Conservation (phyloP, 2,888 invertebrate genomes). For the Matsumyia berberina region DNA sequence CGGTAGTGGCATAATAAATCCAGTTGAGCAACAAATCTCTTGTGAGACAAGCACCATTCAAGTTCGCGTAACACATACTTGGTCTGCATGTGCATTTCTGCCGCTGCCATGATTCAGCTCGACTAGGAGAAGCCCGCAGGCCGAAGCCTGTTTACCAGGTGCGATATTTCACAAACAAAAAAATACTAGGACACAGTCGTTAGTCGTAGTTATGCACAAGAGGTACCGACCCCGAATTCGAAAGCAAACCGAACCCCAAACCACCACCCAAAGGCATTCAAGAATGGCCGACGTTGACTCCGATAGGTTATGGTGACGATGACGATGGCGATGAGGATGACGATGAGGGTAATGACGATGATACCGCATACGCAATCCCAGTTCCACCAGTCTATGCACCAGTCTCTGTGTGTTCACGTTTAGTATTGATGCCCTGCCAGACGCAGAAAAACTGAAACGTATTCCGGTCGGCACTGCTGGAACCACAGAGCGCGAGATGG, state of each 20-base stretch:
- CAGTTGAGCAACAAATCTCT: conserved; percentile 74
- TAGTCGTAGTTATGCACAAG: conserved; percentile 27
- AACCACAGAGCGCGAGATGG: conserved; percentile 59
- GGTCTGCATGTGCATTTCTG: conserved; percentile 42
- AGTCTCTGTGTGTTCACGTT: conserved; percentile 11
- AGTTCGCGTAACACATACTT: conserved; percentile 64
- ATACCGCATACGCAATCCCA: conserved; percentile 60
- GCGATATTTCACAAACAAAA: conserved; percentile 64
- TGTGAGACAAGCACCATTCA: conserved; percentile 72
- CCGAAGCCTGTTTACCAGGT: conserved; percentile 70
- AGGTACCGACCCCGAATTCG: conserved; percentile 23
- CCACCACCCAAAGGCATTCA: conserved; percentile 51
- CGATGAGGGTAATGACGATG: conserved; percentile 60
- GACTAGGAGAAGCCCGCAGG: conserved; percentile 40
- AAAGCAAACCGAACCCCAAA: conserved; percentile 16
- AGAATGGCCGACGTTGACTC: conserved; percentile 31
- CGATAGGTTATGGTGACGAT: conserved; percentile 32
- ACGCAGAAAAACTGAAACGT: conserved; percentile 38
- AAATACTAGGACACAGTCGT: conserved; percentile 61
- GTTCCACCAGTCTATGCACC: conserved; percentile 10
- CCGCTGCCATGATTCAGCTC: conserved; percentile 44
- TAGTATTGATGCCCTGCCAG: conserved; percentile 65
- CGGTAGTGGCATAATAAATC: conserved; percentile 65
- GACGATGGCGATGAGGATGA: conserved; percentile 4
- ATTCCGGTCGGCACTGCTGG: conserved; percentile 63